Evolutionary conservation across 2,797 vertebrate genomes (phyloP).

Genomic region (Momotus momota): DNA sequence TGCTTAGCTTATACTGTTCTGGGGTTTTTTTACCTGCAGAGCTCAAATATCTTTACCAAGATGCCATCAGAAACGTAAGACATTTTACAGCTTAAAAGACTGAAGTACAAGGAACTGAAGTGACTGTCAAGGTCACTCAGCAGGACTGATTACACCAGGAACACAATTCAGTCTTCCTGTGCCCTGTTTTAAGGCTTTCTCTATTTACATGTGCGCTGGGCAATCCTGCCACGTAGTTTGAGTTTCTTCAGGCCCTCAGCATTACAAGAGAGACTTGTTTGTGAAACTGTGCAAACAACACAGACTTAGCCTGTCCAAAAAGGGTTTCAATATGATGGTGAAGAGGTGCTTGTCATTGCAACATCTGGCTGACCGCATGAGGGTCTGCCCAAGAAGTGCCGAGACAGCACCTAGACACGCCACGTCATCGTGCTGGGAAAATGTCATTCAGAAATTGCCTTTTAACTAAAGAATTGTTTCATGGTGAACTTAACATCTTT

Average conservation of each 20-base stretch:
- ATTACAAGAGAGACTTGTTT: background rate
- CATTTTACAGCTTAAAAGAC: constrained; percentile 6
- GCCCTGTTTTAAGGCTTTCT: background rate
- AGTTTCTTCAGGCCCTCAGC: background rate
- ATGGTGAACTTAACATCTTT: background rate
- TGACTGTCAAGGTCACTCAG: constrained; percentile 4
- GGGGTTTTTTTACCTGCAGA: background rate
- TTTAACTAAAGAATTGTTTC: background rate
- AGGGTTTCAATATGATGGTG: accelerated
- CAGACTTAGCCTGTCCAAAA: background rate
- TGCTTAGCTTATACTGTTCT: background rate
- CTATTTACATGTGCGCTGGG: background rate
- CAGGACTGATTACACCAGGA: background rate
- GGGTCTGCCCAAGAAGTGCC: background rate
- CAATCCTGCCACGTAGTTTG: background rate
- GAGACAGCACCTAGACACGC: background rate
- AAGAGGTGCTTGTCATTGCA: accelerated
- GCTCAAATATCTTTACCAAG: background rate
- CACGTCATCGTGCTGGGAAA: accelerated
- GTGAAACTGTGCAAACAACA: background rate
- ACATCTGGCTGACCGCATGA: accelerated
- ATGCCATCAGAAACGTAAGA: background rate
- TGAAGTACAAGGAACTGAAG: background rate
- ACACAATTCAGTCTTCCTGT: background rate
- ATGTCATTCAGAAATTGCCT: background rate